phyloP scores from a whole-genome alignment of 2,113 vertebrate genomes.

The Sciurus niger region DNA sequence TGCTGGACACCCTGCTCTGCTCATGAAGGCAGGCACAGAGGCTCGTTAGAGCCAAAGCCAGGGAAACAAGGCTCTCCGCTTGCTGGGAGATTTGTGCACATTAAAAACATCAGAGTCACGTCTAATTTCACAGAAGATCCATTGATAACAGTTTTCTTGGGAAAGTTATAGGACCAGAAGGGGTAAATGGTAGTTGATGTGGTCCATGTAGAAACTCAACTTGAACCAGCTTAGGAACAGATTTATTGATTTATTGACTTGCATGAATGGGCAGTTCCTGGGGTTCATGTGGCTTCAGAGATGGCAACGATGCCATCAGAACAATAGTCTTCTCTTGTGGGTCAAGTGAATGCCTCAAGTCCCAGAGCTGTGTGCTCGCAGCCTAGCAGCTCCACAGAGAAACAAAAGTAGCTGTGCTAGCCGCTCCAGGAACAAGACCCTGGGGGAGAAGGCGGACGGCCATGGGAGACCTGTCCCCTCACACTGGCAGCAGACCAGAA shows the following conservation, averaged over 20 bases:
- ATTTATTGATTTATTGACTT: not conserved
- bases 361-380: too few relatives aligned
- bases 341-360: not conserved
- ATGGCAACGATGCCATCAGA: not conserved
- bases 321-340: not conserved
- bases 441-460: not conserved
- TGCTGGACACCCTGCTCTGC: too few relatives aligned
- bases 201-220: not conserved
- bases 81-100: not conserved
- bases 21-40: fast-evolving
- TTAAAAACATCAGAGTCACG: not conserved
- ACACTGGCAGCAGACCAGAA: too few relatives aligned
- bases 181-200: too few relatives aligned
- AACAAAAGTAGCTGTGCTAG: too few relatives aligned
- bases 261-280: not conserved
- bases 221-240: not conserved
- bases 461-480: not conserved
- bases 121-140: not conserved
- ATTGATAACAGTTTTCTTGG: not conserved
- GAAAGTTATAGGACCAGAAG: not conserved
- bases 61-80: not conserved
- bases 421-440: not conserved
- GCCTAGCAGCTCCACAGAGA: not conserved
- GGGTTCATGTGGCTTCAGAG: not conserved
- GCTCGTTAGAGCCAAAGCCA: not conserved